Percentiles rank a stretch among this genome's conserved stretches.
phyloP scores from a whole-genome alignment of 2,113 vertebrate genomes.

The Brachypodius melanocephalos region DNA sequence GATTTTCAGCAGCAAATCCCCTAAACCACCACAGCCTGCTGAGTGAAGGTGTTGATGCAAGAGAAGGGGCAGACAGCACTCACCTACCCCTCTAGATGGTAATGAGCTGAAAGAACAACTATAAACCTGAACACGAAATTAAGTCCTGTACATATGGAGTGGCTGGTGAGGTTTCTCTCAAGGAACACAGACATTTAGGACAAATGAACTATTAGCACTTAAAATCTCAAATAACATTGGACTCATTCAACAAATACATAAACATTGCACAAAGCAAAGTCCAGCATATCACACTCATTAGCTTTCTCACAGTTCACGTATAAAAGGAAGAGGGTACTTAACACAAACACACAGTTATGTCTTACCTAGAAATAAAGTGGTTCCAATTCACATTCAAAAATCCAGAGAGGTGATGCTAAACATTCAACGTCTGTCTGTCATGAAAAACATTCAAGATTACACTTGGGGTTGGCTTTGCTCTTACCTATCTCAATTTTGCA shows the following conservation, averaged over 20 bases:
- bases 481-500: background rate
- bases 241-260: background rate
- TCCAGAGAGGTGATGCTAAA: conserved; percentile 4
- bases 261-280: background rate
- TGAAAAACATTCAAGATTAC: background rate
- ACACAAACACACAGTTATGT: background rate
- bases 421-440: background rate
- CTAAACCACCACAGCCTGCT: background rate
- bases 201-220: background rate
- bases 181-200: background rate
- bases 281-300: background rate
- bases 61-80: background rate
- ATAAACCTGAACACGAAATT: background rate
- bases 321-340: background rate
- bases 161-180: background rate
- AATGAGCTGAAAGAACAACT: background rate
- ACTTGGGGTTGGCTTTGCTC: background rate
- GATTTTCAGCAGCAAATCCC: background rate
- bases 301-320: background rate
- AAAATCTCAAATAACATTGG: background rate
- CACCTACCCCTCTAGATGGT: background rate
- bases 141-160: background rate
- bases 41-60: background rate
- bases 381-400: conserved; percentile 54
- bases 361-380: conserved; percentile 58